Evolutionary conservation across 1,140 invertebrate genomes (phyloP).

Genomic region (Trichomalopsis sarcophagae): DNA sequence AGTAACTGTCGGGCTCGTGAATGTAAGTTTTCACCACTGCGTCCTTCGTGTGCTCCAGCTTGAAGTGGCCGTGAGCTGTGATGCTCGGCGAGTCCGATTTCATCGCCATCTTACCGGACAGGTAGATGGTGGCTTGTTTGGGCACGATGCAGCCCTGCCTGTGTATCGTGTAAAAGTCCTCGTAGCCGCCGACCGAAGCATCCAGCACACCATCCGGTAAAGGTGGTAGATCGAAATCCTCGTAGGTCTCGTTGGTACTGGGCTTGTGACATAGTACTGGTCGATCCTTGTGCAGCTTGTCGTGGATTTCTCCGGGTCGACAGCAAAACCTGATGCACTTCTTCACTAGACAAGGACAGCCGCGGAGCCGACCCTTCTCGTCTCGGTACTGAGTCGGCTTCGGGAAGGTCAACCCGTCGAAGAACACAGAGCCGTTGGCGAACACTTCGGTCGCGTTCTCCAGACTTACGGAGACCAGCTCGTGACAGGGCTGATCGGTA

Average conservation of each 20-base stretch:
- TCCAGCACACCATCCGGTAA: background rate
- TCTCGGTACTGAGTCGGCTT: slow-evolving; percentile 29
- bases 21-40: background rate
- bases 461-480: slow-evolving; percentile 12
- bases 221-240: background rate
- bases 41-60: background rate
- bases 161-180: slow-evolving; percentile 8
- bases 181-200: background rate
- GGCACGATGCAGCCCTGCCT: background rate
- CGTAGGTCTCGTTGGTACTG: background rate
- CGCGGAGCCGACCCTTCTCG: slow-evolving; percentile 19
- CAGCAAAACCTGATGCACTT: slow-evolving; percentile 54
- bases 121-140: too few species aligned
- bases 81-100: background rate
- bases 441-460: background rate
- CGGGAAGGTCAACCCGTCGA: slow-evolving; percentile 30
- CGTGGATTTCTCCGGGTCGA: background rate
- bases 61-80: background rate
- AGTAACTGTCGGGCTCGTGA: slow-evolving; percentile 3
- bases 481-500: background rate
- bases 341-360: slow-evolving; percentile 50
- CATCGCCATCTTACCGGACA: too few species aligned
- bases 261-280: background rate
- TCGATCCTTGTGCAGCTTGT: background rate
- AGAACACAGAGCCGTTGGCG: slow-evolving; percentile 27